Conservation (phyloP, 2,797 vertebrate genomes). For the Neopelma chrysocephalum region DNA sequence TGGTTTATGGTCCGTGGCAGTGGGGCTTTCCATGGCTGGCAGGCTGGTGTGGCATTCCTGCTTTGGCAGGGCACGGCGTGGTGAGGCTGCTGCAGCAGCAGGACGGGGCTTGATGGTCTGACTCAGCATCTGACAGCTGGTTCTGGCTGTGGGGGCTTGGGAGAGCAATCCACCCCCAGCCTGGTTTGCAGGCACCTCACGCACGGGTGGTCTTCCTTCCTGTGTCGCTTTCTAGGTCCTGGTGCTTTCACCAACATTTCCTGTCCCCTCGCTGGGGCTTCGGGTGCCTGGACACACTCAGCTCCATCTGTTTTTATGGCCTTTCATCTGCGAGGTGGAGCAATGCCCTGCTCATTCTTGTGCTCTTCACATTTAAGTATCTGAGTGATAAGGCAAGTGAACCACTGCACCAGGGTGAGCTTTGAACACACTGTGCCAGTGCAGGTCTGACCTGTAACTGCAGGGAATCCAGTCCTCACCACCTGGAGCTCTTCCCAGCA, state of each 20-base stretch:
- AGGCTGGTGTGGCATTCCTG: not conserved
- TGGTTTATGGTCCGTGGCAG: accelerated
- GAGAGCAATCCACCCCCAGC: not conserved
- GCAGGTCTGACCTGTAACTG: not conserved
- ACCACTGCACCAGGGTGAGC: not conserved
- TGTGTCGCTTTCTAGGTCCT: not conserved
- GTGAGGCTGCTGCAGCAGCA: not conserved
- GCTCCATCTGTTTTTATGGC: not conserved
- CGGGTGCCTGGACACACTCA: accelerated
- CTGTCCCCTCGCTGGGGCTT: not conserved
- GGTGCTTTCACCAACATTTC: not conserved
- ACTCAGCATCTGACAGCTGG: not conserved
- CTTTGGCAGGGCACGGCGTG: accelerated
- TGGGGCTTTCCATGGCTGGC: accelerated
- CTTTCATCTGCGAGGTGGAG: not conserved
- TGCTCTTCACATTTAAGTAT: not conserved
- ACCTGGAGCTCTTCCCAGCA: not conserved
- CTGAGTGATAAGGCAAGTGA: not conserved
- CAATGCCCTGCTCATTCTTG: not conserved
- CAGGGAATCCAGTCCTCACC: not conserved
- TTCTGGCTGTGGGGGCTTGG: accelerated
- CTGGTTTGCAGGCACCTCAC: accelerated
- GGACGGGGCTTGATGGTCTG: not conserved
- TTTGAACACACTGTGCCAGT: accelerated
- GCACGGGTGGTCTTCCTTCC: accelerated